phyloP scores from a whole-genome alignment of 2,888 invertebrate species.

The Erannis defoliaria region DNA sequence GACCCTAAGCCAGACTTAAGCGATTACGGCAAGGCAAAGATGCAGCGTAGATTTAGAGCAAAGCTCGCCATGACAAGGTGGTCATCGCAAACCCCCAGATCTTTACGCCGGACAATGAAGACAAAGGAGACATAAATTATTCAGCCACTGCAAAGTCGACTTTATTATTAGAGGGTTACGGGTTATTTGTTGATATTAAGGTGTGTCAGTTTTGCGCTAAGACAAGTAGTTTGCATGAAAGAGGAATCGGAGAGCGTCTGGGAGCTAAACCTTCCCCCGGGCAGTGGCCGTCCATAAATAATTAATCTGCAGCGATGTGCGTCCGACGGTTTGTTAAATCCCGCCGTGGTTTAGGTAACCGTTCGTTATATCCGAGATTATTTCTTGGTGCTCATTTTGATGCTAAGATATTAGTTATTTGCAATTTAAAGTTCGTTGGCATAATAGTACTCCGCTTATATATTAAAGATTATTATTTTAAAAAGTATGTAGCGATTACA shows the following conservation, averaged over 20 bases:
- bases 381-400: slow-evolving; percentile 50
- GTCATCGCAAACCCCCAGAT: slow-evolving; percentile 83
- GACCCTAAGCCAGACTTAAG: slow-evolving; percentile 69
- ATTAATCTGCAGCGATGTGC: slow-evolving; percentile 83
- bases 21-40: slow-evolving; percentile 80
- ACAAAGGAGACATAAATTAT: slow-evolving; percentile 84
- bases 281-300: slow-evolving; percentile 79
- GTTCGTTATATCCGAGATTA: slow-evolving; percentile 57
- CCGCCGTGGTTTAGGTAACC: slow-evolving; percentile 67
- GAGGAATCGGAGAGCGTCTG: slow-evolving; percentile 81
- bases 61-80: slow-evolving; percentile 85
- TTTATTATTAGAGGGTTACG: slow-evolving; percentile 70
- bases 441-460: too few species aligned
- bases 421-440: too few species aligned
- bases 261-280: slow-evolving; percentile 79
- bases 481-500: too few species aligned
- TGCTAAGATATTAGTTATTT: neutral
- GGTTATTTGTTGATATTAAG: slow-evolving; percentile 81
- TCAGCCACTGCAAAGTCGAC: slow-evolving; percentile 77
- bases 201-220: slow-evolving; percentile 79
- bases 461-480: too few species aligned
- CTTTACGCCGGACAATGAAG: slow-evolving; percentile 80
- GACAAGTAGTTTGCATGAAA: slow-evolving; percentile 84
- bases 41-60: slow-evolving; percentile 83
- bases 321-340: slow-evolving; percentile 79